Conservation (phyloP, 2,888 invertebrate genomes). For the Atrina japonica region DNA sequence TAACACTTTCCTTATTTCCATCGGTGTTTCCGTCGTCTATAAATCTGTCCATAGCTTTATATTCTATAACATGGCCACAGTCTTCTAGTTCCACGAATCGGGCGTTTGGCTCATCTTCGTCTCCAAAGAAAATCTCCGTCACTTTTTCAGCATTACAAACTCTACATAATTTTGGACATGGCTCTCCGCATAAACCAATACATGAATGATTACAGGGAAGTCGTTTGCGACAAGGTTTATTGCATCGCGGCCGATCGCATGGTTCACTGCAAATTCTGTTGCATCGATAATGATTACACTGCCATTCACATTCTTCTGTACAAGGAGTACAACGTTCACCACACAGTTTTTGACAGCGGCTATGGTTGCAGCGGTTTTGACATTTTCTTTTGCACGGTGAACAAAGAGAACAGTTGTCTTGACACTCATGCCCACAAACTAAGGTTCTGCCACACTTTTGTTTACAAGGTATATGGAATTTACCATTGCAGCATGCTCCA, state of each 20-base stretch:
- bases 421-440: constrained; percentile 29
- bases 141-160: constrained; percentile 53
- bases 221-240: not conserved
- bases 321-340: constrained; percentile 30
- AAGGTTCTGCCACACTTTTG: constrained; percentile 16
- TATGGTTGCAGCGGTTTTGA: constrained; percentile 20
- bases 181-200: constrained; percentile 31
- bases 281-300: constrained; percentile 20
- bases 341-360: constrained; percentile 8
- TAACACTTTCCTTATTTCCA: constrained; percentile 79
- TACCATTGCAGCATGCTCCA: not conserved
- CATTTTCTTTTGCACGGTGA: constrained; percentile 18
- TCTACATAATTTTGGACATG: constrained; percentile 27
- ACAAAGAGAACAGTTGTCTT: constrained; percentile 26
- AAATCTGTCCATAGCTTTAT: constrained; percentile 77
- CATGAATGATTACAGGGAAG: constrained; percentile 22
- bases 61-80: constrained; percentile 79
- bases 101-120: constrained; percentile 83
- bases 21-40: constrained; percentile 73
- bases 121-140: constrained; percentile 80
- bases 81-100: constrained; percentile 75
- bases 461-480: constrained; percentile 15
- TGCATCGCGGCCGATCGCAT: constrained; percentile 25
- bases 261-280: constrained; percentile 22
- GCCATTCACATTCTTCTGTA: constrained; percentile 23